Percentiles rank a stretch among this genome's conserved stretches.
These are phyloP conservation scores for Pitta sordida DNA, from an alignment of 2,113 vertebrate genomes.

Conservation along the genomic window DNA sequence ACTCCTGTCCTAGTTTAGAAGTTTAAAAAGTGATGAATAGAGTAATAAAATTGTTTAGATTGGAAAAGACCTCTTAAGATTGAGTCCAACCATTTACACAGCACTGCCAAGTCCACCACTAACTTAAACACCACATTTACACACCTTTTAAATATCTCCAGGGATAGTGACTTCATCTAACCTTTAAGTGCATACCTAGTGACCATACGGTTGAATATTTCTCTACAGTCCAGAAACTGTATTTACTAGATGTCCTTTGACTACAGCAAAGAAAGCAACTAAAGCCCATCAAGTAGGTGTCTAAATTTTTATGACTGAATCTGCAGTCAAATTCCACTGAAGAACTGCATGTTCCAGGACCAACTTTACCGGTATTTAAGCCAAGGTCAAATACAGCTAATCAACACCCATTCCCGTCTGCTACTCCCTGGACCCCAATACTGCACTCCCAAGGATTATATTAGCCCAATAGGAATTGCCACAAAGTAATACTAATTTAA, in stretches of 20 bases:
- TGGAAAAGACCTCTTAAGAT: neutral
- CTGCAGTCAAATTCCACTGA: neutral
- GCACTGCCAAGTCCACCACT: neutral
- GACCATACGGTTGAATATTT: neutral
- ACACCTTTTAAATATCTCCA: neutral
- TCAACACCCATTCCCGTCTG: neutral
- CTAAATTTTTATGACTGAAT: neutral
- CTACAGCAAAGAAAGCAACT: neutral
- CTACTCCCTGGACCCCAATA: neutral
- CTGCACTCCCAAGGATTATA: neutral
- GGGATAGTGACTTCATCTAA: neutral
- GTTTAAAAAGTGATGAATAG: neutral
- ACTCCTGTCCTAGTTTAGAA: neutral
- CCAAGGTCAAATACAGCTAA: neutral
- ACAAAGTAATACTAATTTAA: neutral
- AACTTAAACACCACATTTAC: neutral
- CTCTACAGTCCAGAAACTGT: neutral
- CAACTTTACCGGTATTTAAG: neutral
- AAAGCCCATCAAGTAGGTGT: neutral
- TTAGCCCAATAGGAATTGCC: neutral
- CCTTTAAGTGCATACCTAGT: neutral
- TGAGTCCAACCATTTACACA: neutral
- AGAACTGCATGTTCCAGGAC: neutral
- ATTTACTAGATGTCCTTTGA: neutral
- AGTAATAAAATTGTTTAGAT: neutral